Conservation (phyloP, 2,888 invertebrate species). For the Trachelus troglodyta region DNA sequence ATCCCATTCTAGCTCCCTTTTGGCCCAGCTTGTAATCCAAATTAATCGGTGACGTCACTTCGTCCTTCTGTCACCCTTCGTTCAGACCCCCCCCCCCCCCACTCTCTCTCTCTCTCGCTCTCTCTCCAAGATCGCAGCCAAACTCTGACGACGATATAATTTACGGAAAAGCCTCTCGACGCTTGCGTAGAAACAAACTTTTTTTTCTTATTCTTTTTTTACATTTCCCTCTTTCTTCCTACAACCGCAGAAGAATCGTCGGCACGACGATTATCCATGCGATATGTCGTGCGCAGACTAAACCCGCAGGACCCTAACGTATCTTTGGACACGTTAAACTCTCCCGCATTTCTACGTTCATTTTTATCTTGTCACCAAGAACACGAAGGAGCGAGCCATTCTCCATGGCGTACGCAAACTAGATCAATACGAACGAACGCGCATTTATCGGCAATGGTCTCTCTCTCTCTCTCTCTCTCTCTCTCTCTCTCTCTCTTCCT, state of each 20-base stretch:
- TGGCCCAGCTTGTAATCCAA: not conserved
- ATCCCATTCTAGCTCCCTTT: not conserved
- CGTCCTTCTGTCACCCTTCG: not conserved
- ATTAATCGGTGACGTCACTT: not conserved
- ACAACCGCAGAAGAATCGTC: not conserved
- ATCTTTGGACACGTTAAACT: not conserved
- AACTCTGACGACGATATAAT: not conserved
- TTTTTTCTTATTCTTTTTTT: not conserved
- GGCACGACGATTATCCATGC: not conserved
- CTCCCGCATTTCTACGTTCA: not conserved
- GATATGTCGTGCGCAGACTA: not conserved
- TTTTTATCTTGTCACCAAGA: not conserved
- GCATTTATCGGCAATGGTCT: not conserved
- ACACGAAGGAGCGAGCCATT: not conserved
- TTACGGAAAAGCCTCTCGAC: not conserved
- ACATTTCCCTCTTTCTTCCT: not conserved
- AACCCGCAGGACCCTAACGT: not conserved
- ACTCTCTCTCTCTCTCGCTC: too few relatives aligned
- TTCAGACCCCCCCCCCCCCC: not conserved
- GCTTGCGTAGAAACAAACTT: not conserved
- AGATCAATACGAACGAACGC: not conserved
- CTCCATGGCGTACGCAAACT: not conserved
- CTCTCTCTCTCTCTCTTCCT: too few relatives aligned
- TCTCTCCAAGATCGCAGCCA: not conserved
- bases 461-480: too few relatives aligned